Percentiles rank a stretch among this genome's conserved stretches.
phyloP scores from a whole-genome alignment of 2,797 vertebrate species.

The Hyperoplus immaculatus region DNA sequence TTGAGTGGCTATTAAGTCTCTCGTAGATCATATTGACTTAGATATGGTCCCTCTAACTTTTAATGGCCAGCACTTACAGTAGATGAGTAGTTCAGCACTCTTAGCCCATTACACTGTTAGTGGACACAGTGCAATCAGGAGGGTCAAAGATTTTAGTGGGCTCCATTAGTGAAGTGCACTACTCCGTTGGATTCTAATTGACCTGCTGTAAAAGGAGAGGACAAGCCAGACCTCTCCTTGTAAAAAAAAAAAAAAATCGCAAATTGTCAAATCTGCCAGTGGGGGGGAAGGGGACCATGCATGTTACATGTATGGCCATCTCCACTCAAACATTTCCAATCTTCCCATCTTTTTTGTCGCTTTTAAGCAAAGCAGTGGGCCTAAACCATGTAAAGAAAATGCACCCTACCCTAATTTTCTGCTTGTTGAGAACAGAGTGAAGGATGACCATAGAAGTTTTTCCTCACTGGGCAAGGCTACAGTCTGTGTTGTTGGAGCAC shows the following conservation, averaged over 20 bases:
- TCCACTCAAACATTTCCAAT: constrained; percentile 32
- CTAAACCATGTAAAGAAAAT: constrained; percentile 57
- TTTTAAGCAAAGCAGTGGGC: constrained; percentile 50
- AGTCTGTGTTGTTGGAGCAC: neutral
- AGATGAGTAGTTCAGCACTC: constrained; percentile 82
- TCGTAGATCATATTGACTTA: constrained; percentile 80
- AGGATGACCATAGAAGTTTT: constrained; percentile 44
- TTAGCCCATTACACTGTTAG: constrained; percentile 82
- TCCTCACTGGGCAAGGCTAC: constrained; percentile 1
- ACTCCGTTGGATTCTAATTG: constrained; percentile 85
- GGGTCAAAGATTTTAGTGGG: constrained; percentile 84
- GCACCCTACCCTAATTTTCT: constrained; percentile 50
- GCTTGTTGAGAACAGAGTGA: constrained; percentile 61
- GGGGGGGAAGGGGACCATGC: constrained; percentile 35
- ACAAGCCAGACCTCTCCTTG: constrained; percentile 67
- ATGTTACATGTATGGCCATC: constrained; percentile 27
- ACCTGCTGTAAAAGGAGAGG: constrained; percentile 79
- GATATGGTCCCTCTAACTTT: constrained; percentile 82
- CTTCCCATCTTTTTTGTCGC: constrained; percentile 41
- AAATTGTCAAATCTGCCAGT: constrained; percentile 75
- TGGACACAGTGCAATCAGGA: constrained; percentile 79
- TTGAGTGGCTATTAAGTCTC: constrained; percentile 79
- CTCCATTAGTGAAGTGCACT: constrained; percentile 82
- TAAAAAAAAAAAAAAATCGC: constrained; percentile 45
- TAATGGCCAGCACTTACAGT: constrained; percentile 79